These are phyloP conservation scores for Conistra vaccinii DNA, from an alignment of 2,888 invertebrate genomes.

Conservation along the genomic window DNA sequence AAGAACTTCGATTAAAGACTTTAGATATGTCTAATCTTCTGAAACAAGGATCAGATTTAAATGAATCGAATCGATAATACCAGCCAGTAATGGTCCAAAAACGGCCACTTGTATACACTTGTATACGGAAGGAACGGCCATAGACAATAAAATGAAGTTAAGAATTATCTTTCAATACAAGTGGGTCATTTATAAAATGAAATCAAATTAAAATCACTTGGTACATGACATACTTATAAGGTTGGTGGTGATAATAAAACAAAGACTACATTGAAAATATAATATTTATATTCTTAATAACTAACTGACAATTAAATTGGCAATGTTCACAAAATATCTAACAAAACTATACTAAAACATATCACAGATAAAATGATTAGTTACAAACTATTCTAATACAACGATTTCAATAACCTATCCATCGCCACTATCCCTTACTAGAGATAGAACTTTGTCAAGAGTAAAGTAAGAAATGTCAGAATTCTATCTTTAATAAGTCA, in stretches of 20 bases:
- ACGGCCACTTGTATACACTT: too few relatives aligned
- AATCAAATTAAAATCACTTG: neutral
- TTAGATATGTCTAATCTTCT: neutral
- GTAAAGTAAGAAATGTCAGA: neutral
- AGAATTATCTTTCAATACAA: neutral
- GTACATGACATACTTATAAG: neutral
- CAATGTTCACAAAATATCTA: conserved; percentile 59
- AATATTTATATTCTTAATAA: conserved; percentile 42
- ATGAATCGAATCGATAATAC: neutral
- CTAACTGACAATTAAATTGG: conserved; percentile 56
- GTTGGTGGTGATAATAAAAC: conserved; percentile 30
- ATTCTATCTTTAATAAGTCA: neutral
- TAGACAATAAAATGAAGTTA: neutral
- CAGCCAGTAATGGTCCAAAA: neutral
- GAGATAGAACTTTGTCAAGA: neutral
- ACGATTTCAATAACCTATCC: conserved; percentile 12
- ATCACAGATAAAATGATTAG: conserved; percentile 68
- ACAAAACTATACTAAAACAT: conserved; percentile 63
- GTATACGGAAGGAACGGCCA: neutral
- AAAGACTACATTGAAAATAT: conserved; percentile 53
- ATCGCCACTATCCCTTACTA: neutral
- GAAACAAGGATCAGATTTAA: neutral
- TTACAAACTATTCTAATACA: conserved; percentile 40
- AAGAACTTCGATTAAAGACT: neutral
- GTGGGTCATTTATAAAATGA: neutral